Percentiles rank a stretch among this genome's conserved stretches.
These are phyloP conservation scores for Platycheirus albimanus DNA, from an alignment of 2,888 invertebrate species.

Conservation along the genomic window DNA sequence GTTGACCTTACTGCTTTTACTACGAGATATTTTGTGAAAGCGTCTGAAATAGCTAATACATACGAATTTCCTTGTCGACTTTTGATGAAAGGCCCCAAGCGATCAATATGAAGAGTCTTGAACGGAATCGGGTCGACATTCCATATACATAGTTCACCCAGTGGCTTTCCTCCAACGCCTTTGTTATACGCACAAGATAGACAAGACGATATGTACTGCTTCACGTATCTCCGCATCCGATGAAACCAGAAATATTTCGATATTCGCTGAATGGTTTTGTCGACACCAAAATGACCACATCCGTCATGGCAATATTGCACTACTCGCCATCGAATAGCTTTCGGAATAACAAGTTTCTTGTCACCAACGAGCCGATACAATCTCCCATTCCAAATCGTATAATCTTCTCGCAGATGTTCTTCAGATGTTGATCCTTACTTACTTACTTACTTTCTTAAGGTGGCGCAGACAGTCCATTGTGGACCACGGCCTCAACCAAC, in stretches of 20 bases:
- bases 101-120: constrained; percentile 36
- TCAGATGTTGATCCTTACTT: no score
- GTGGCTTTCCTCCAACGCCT: background rate
- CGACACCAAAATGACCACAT: constrained; percentile 26
- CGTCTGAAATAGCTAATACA: constrained; percentile 41
- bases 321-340: constrained; percentile 38
- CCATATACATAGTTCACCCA: background rate
- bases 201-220: constrained; percentile 36
- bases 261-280: constrained; percentile 19
- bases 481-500: no score
- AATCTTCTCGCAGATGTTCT: constrained; percentile 16
- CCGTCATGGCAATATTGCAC: constrained; percentile 21
- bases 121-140: constrained; percentile 38
- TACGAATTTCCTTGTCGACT: constrained; percentile 50
- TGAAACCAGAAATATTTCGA: constrained; percentile 43
- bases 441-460: no score
- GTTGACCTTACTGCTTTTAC: constrained; percentile 63
- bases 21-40: constrained; percentile 69
- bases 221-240: constrained; percentile 60
- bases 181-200: constrained; percentile 22
- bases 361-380: constrained; percentile 25
- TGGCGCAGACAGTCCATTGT: no score
- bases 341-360: constrained; percentile 33
- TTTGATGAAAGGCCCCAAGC: constrained; percentile 55
- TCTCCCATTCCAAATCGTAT: constrained; percentile 22